Base-by-base conservation (phyloP, 1,140 invertebrate genomes). In the Orchesella cincta region DNA sequence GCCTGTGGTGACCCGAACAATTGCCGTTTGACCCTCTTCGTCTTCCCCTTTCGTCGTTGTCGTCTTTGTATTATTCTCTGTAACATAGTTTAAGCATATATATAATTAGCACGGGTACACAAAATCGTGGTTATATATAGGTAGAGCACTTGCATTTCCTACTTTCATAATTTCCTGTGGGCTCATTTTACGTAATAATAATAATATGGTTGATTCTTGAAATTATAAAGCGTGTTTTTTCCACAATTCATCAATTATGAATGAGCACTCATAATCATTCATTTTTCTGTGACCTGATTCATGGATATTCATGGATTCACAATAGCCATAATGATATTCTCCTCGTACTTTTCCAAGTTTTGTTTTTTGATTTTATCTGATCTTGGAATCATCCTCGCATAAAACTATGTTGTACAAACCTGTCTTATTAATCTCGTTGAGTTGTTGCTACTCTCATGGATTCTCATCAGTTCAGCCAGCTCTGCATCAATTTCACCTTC, bases 401-500 rank as follows among this genome's bases (percentile, higher is more conserved):
- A 26, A 57, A 57, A 8, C 23, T 57, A 57, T 29, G n/a, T 31
- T 33, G 5, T 31, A 67, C 26, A 31, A 31, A 67, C 62, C 8
- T 31, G 23, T 67, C 28, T 67, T 12, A 67, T 67, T 5, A 31
- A 3, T 33, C 62, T 67, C 12, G 62, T 67, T 12, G 8, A 31
- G 33, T 67, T 67, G 29, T n/a, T 33, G 62, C 62, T 67, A 14
- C 26, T 33, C 14, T 31, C 29, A 67, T 67, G 62, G 14, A 67
- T 67, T 29, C 26, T 29, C n/a, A 31, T 29, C 62, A 67, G 31
- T 12, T 67, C 62, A 67, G 29, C 62, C 8, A 8, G 33, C 62
- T 67, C 62, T 12, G 29, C 62, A 67, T 67, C 62, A 5, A 31
- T 29, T 29, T 67, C 62, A 31, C 62, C 62, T 29, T 67, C 62